A percentile compares a stretch with the other conserved stretches of the same genome.
Evolutionary conservation across 2,888 invertebrate genomes (phyloP).

Genomic region (Stenolophus ochropezus): DNA sequence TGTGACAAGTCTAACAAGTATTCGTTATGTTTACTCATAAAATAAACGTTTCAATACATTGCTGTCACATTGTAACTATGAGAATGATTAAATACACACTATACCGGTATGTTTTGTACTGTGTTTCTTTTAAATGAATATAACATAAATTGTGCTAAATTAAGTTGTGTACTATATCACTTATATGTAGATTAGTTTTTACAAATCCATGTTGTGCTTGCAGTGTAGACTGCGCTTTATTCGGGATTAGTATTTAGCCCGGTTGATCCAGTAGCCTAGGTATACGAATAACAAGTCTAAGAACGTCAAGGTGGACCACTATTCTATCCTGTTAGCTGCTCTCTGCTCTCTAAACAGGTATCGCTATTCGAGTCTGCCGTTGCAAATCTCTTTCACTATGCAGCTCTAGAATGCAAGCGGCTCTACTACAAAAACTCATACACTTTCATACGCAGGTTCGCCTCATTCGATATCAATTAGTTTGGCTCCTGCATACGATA

Average conservation of each 20-base stretch:
- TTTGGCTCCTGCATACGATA: not conserved
- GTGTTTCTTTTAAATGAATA: too few relatives aligned
- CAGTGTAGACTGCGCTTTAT: too few relatives aligned
- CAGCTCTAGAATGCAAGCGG: constrained; percentile 21
- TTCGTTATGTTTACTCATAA: too few relatives aligned
- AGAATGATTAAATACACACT: too few relatives aligned
- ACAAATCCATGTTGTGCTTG: too few relatives aligned
- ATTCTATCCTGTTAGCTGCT: constrained; percentile 1
- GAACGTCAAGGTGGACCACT: constrained; percentile 40
- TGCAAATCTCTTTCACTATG: constrained; percentile 36
- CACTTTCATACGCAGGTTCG: constrained; percentile 2
- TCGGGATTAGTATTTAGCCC: constrained; percentile 5
- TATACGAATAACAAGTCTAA: constrained; percentile 26
- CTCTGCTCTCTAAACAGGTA: constrained; percentile 29
- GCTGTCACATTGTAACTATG: too few relatives aligned
- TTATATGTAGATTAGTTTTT: too few relatives aligned
- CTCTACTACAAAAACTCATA: constrained; percentile 8
- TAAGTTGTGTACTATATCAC: too few relatives aligned
- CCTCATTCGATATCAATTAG: constrained; percentile 21
- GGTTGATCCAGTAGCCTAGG: not conserved
- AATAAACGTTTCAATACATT: too few relatives aligned
- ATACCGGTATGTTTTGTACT: too few relatives aligned
- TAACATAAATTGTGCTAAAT: too few relatives aligned
- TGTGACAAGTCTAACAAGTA: too few relatives aligned
- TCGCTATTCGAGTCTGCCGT: not conserved